A percentile compares a stretch with the other conserved stretches of the same genome.
Evolutionary conservation across 2,797 vertebrate species (phyloP).

Genomic region (Oryzias sinensis): DNA sequence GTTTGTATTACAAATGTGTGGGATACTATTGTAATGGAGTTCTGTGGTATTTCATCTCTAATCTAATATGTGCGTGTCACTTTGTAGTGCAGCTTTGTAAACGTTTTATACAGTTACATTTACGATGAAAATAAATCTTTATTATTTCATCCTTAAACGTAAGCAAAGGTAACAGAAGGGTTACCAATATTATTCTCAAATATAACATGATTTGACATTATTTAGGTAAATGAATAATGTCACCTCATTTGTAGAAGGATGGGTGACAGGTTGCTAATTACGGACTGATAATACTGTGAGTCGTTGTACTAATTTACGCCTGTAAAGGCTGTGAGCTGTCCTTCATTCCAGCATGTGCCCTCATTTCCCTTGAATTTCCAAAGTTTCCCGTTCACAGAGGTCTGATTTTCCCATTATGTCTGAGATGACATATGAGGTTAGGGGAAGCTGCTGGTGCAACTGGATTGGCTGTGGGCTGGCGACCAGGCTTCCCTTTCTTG

Average conservation of each 20-base stretch:
- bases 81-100: no score
- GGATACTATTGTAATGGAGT: slow-evolving; percentile 7
- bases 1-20: slow-evolving; percentile 40
- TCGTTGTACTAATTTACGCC: slow-evolving; percentile 18
- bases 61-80: background rate
- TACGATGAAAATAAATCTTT: no score
- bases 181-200: background rate
- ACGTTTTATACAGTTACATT: background rate
- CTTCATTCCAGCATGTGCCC: slow-evolving; percentile 35
- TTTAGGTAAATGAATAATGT: background rate
- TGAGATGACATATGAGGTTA: slow-evolving; percentile 67
- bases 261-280: slow-evolving; percentile 22
- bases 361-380: slow-evolving; percentile 68
- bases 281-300: slow-evolving; percentile 4
- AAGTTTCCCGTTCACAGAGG: slow-evolving; percentile 62
- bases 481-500: slow-evolving; percentile 41
- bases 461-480: slow-evolving; percentile 43
- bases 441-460: slow-evolving; percentile 48
- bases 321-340: slow-evolving; percentile 24
- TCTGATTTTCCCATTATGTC: slow-evolving; percentile 70
- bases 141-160: background rate
- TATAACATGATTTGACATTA: slow-evolving; percentile 2
- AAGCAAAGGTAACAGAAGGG: background rate
- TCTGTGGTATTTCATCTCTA: slow-evolving; percentile 11
- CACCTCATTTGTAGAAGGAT: background rate